Evolutionary conservation across 2,113 vertebrate species (phyloP), one percentile per base, ranked within the genome.

Genomic region (Macroglossus sobrinus): DNA sequence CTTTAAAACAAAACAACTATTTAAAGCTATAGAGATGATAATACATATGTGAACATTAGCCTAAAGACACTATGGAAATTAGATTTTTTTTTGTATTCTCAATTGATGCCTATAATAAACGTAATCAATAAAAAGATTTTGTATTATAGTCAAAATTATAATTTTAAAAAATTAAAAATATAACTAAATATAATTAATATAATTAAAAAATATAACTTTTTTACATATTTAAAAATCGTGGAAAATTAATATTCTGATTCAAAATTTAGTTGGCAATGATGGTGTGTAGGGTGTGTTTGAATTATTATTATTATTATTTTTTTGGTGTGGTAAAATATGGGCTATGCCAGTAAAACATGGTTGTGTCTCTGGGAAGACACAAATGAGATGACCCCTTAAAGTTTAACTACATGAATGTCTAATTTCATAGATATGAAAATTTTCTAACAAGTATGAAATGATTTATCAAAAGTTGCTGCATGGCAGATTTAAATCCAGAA

Each of bases 51-150:
- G 26, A 82, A 80, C 55, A n/a, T 64, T 81, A 91, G 21, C 19
- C 43, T 47, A 76, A 76, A 96, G 22, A 45, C 76, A 28, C 28
- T 74, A 57, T 30, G 30, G 26, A 40, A 55, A 80, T 68, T 85
- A 30, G 1, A 68, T 82, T 94, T 91, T 92, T 92, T 61, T 81
- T 91, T 79, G 19, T 38, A 47, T 57, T 89, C 5, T 72, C 33
- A 40, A 45, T 81, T 26, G 7, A 88, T 61, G 7, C 1, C 7
- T 82, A 1, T 28, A 38, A 14, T 57, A 64, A 87, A 80, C 76
- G 4, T 47, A 24, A 55, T 40, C 84, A 72, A 43, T 64, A 30
- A 82, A 95, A 94, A 57, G 3, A 68, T 43, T 63, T 28, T 18
- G 3, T 78, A 16, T 7, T 68, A 7, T 30, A 14, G 0, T 61